Evolutionary conservation across 2,888 invertebrate genomes (phyloP), one percentile per base, ranked within the genome.

Genomic region (Polyommatus iphigenia): DNA sequence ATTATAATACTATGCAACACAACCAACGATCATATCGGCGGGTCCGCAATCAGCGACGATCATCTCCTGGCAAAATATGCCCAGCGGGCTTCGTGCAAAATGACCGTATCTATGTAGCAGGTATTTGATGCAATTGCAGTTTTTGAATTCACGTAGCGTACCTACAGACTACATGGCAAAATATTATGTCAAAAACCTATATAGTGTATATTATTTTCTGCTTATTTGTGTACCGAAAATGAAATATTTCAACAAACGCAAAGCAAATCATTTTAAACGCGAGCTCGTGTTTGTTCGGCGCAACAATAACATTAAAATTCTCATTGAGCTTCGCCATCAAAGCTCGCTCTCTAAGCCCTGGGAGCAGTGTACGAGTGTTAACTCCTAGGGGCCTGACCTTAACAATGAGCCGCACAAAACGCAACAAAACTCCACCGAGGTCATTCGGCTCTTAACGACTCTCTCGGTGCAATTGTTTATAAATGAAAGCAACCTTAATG

Each of bases 381-480:
- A 81, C 79, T 80, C 81, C 78, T 78, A 81, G 79, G 79, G 80
- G 78, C 79, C 76, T 80, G 81, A 82, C 79, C 81, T 81, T 79
- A 80, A 78, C 78, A 78, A 79, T 79, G 81, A 80, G 81, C 81
- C 71, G 80, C 80, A 79, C 79, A 79, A 80, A 81, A 80, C 79
- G 76, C 80, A 79, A 77, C 79, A 80, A 79, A 81, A 80, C 79
- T 80, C 78, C 81, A 81, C 76, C 79, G 75, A 76, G 78, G 79
- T 80, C 78, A 77, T 77, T 78, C 32, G 78, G 59, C 57, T 59
- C 73, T 77, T 73, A 78, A 73, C 57, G 29, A 75, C 50, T 75
- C 50, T 29, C 18, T 75, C 54, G 50, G 18, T 7, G 29, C 29
- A 46, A 75, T 54, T 75, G 75, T 75, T 75, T 18, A 29, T 54